Evolutionary conservation across 1,140 invertebrate genomes (phyloP).

Genomic region (Diabrotica undecimpunctata): DNA sequence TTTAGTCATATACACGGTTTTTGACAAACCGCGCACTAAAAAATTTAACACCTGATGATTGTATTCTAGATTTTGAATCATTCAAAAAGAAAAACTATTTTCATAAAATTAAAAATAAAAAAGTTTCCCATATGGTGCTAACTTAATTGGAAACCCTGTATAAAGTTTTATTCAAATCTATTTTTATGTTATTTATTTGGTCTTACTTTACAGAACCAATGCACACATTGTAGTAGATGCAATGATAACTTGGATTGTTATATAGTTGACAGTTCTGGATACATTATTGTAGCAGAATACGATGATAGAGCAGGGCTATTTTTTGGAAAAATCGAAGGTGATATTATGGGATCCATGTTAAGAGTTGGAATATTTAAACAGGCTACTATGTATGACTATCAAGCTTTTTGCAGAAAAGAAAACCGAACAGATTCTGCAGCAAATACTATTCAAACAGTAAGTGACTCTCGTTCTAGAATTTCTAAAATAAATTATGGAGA

Average conservation of each 20-base stretch:
- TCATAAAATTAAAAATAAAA: too few relatives aligned
- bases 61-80: too few relatives aligned
- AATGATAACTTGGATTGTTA: constrained; percentile 70
- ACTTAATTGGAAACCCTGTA: too few relatives aligned
- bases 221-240: constrained; percentile 54
- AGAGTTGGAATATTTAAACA: constrained; percentile 69
- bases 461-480: too few relatives aligned
- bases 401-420: constrained; percentile 65
- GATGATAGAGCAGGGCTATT: constrained; percentile 67
- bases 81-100: too few relatives aligned
- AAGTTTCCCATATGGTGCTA: too few relatives aligned
- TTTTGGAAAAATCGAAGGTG: constrained; percentile 79
- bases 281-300: constrained; percentile 72
- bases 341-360: constrained; percentile 75
- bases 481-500: too few relatives aligned
- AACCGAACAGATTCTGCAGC: background rate
- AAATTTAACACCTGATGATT: too few relatives aligned
- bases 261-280: constrained; percentile 85
- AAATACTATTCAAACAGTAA: background rate
- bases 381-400: constrained; percentile 81
- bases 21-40: too few relatives aligned
- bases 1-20: too few relatives aligned
- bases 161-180: too few relatives aligned
- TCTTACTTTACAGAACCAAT: constrained; percentile 47
- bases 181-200: too few relatives aligned